A percentile compares a stretch with the other conserved stretches of the same genome.
These are phyloP conservation scores for Notarius lentiginosus DNA, from an alignment of 2,113 vertebrate species.

Conservation along the genomic window DNA sequence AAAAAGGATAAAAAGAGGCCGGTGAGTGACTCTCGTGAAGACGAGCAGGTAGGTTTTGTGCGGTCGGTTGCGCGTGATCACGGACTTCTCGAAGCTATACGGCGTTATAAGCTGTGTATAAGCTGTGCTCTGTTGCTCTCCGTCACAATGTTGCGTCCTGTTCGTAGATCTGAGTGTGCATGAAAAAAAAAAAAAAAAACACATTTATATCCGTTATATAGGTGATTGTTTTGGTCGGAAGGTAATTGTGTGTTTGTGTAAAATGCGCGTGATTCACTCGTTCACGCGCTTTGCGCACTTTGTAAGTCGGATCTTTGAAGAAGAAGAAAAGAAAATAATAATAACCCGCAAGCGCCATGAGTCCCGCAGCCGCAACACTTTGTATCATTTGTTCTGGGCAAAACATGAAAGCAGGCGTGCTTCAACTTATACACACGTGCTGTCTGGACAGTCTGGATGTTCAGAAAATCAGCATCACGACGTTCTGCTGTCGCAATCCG, in stretches of 20 bases:
- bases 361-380: constrained; percentile 70
- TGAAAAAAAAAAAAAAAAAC: background rate
- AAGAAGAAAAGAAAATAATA: constrained; percentile 56
- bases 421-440: constrained; percentile 80
- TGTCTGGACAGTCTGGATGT: constrained; percentile 38
- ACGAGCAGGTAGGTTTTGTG: constrained; percentile 40
- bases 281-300: constrained; percentile 49
- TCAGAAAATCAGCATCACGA: constrained; percentile 1
- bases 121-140: constrained; percentile 1
- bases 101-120: background rate
- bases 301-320: constrained; percentile 71
- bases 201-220: background rate
- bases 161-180: background rate
- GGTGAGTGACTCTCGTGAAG: constrained; percentile 18
- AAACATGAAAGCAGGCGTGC: constrained; percentile 52
- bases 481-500: background rate
- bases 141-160: constrained; percentile 42
- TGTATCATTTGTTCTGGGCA: constrained; percentile 67
- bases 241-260: background rate
- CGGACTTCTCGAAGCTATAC: background rate
- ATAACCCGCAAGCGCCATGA: constrained; percentile 63
- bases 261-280: background rate
- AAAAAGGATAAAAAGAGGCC: background rate
- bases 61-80: background rate
- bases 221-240: background rate